Evolutionary conservation across 1,140 invertebrate species (phyloP).

Genomic region (Globodera ellingtonae): DNA sequence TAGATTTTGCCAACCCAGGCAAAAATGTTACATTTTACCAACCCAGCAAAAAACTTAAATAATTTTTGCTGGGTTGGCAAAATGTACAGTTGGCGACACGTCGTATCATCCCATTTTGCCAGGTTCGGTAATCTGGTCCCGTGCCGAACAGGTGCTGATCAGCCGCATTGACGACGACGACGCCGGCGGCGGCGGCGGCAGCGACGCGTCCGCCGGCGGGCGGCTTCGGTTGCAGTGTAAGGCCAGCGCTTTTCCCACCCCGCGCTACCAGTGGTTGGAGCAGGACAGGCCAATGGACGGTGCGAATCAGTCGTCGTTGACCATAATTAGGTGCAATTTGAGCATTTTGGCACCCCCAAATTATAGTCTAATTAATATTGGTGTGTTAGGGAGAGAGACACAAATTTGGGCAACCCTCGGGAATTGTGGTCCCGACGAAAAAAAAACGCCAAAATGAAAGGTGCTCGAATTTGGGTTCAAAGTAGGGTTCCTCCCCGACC

Average conservation of each 20-base stretch:
- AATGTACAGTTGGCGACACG: too few species aligned
- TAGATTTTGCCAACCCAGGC: too few species aligned
- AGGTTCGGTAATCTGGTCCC: constrained; percentile 58
- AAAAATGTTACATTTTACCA: too few species aligned
- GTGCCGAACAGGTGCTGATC: constrained; percentile 53
- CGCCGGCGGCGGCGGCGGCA: neutral
- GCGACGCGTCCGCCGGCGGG: constrained; percentile 32
- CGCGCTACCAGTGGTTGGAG: constrained; percentile 57
- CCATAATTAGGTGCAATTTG: constrained; percentile 46
- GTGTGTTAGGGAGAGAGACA: too few species aligned
- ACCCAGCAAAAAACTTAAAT: neutral
- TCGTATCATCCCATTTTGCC: neutral
- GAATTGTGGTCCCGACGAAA: too few species aligned
- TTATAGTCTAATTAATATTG: neutral
- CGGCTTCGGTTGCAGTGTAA: constrained; percentile 58
- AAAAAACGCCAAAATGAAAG: too few species aligned
- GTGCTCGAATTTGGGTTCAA: too few species aligned
- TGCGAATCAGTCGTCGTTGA: constrained; percentile 27
- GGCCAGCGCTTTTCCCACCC: constrained; percentile 60
- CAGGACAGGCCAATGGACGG: constrained; percentile 47
- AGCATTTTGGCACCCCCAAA: neutral
- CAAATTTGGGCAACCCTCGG: too few species aligned
- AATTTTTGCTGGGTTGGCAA: too few species aligned
- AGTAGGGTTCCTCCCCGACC: too few species aligned
- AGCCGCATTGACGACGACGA: neutral